Percentiles rank a stretch among this genome's conserved stretches.
Evolutionary conservation across 2,888 invertebrate genomes (phyloP).

Genomic region (Dolomedes plantarius): DNA sequence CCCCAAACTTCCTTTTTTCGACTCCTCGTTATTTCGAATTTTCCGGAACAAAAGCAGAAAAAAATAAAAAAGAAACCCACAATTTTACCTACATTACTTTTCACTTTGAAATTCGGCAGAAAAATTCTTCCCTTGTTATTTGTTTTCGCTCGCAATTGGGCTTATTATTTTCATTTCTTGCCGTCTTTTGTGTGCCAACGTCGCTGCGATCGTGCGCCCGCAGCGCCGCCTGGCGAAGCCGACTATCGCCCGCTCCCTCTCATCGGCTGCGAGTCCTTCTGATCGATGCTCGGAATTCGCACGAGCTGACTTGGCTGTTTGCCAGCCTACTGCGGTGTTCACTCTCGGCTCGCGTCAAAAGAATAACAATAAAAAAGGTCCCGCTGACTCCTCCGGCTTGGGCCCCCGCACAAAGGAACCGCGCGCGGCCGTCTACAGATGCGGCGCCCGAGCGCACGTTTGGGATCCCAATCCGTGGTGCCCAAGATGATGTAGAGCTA

Average conservation of each 20-base stretch:
- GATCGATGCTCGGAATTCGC: constrained; percentile 4
- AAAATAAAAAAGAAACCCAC: not conserved
- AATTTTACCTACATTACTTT: not conserved
- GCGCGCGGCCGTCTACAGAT: constrained; percentile 48
- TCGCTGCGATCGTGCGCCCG: not conserved
- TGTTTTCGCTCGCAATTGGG: not conserved
- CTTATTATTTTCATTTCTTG: constrained; percentile 1
- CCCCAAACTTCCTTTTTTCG: not conserved
- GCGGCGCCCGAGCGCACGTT: constrained; percentile 17
- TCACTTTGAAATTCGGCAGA: not conserved
- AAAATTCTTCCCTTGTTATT: constrained; percentile 1
- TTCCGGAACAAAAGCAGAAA: not conserved
- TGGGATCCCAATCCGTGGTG: constrained; percentile 2
- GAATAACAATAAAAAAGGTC: not conserved
- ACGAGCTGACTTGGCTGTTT: constrained; percentile 48
- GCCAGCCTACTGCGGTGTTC: constrained; percentile 62
- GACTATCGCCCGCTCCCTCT: too few species aligned
- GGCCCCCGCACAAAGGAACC: constrained; percentile 16
- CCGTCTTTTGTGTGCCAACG: not conserved
- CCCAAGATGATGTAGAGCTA: constrained; percentile 40
- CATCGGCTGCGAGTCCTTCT: not conserved
- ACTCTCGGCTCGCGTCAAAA: not conserved
- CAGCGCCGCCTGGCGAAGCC: not conserved
- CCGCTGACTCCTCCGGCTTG: not conserved
- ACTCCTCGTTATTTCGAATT: not conserved